These are phyloP conservation scores for Ichneumon xanthorius DNA, from an alignment of 2,888 invertebrate genomes.

Conservation along the genomic window DNA sequence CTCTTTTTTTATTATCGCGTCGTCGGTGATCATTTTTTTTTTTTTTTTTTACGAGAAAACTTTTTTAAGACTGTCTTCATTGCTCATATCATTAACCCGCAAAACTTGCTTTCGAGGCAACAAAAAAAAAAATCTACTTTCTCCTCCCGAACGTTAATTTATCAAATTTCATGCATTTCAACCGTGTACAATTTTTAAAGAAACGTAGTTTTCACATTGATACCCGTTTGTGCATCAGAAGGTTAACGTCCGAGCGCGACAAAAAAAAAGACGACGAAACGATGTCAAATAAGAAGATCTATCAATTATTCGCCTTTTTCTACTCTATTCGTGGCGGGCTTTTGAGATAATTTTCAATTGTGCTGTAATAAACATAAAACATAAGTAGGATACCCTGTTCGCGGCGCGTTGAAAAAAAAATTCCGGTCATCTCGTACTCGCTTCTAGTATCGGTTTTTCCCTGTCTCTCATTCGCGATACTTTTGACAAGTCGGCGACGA, in stretches of 20 bases:
- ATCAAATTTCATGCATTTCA: neutral
- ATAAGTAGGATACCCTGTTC: slow-evolving; percentile 53
- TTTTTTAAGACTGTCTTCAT: neutral
- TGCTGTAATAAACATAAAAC: slow-evolving; percentile 71
- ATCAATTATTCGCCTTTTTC: slow-evolving; percentile 80
- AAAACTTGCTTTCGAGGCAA: neutral
- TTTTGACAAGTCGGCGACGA: slow-evolving; percentile 41
- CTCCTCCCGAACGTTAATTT: neutral
- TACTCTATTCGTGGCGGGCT: slow-evolving; percentile 79
- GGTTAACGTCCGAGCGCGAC: slow-evolving; percentile 30
- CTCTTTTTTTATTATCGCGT: too few species aligned
- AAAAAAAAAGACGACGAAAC: slow-evolving; percentile 14
- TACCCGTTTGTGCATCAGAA: slow-evolving; percentile 28
- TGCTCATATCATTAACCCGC: neutral
- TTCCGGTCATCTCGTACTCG: slow-evolving; percentile 42
- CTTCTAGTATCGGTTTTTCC: slow-evolving; percentile 42
- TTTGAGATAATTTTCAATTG: slow-evolving; percentile 78
- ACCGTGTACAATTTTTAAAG: neutral
- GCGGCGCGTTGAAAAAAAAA: slow-evolving; percentile 41
- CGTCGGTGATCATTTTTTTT: neutral
- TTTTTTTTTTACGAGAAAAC: neutral
- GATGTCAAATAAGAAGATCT: slow-evolving; percentile 62
- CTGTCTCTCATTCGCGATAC: slow-evolving; percentile 43
- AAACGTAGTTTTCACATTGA: neutral
- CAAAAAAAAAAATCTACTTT: neutral